phyloP scores from a whole-genome alignment of 2,797 vertebrate genomes.

The Helostoma temminkii region DNA sequence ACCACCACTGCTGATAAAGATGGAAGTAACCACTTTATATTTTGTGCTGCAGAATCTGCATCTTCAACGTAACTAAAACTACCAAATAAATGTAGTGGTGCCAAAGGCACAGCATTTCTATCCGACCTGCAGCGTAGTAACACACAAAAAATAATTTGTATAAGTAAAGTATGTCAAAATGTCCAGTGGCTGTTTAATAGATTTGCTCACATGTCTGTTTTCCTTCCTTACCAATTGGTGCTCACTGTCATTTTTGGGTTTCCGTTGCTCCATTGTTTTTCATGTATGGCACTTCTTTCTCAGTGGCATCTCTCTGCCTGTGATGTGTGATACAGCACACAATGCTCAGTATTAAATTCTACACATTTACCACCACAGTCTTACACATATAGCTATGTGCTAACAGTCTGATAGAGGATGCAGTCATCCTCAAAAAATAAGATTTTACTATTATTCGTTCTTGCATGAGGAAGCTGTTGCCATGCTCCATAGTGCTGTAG shows the following conservation, averaged over 20 bases:
- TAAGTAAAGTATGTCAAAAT: too few species aligned
- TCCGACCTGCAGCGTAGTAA: too few species aligned
- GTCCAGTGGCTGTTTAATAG: not conserved
- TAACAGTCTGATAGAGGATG: not conserved
- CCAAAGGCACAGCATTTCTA: too few species aligned
- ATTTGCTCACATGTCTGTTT: not conserved
- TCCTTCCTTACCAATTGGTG: conserved; percentile 46
- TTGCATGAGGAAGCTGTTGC: conserved; percentile 38
- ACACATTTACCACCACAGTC: not conserved
- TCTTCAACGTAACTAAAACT: too few species aligned
- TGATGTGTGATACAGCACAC: conserved; percentile 13
- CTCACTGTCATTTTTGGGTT: conserved; percentile 47
- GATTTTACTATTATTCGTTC: conserved; percentile 1
- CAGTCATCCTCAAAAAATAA: not conserved
- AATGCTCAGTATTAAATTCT: not conserved
- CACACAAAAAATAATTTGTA: too few species aligned
- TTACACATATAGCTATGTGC: not conserved
- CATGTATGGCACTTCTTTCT: conserved; percentile 68
- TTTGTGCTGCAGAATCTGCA: too few species aligned
- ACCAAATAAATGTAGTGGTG: too few species aligned
- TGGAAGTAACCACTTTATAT: too few species aligned
- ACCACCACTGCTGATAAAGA: too few species aligned
- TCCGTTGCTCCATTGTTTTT: conserved; percentile 60
- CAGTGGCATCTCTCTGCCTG: conserved; percentile 66
- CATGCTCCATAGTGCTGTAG: conserved; percentile 29